Evolutionary conservation across 2,888 invertebrate genomes (phyloP), one percentile per base, ranked within the genome.

Genomic region (Sussaba pulchella): DNA sequence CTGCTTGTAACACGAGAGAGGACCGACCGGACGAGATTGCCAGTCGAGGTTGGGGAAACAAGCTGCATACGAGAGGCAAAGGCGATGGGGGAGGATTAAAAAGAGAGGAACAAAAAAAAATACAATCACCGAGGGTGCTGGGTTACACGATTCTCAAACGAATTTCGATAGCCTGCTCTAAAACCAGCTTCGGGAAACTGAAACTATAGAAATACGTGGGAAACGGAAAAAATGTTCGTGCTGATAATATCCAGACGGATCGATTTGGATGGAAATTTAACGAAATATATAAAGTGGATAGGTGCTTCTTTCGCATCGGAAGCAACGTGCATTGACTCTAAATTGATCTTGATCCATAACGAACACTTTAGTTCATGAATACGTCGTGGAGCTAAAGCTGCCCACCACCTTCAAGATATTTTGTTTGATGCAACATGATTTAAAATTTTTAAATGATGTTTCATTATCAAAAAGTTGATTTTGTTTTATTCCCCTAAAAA

Each of bases 1-100:
- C n/a, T n/a, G 67, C 71, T 72, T 31, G 50, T 31, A 26, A 57
- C 57, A n/a, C 21, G 52, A 59, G 47, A 17, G 10, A 39, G 31
- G 47, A 59, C 31, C 14, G 70, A 43, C 72, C 41, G 67, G 67
- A 72, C 31, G 77, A 73, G 69, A 77, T 69, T 57, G 63, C 36
- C 12, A 61, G 39, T 21, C 41, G 12, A 19, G 21, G 10, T 39
- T 21, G 10, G 43, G 1, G 61, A 21, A 0, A 41, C 21, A 41
- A 41, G 39, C 21, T 19, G 47, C 39, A 31, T 59, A 57, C 10
- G 47, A 36, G 12, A 26, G 17, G 39, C 24, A 14, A 21, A 72
- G 36, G 14, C n/a, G 57, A 36, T 10, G 2, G 41, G 59, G 63
- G n/a, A 43, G 63, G 17, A 5, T 1, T 10, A 26, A 36, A 8